These are phyloP conservation scores for Tyrannus savana DNA, from an alignment of 2,113 vertebrate genomes.

Conservation along the genomic window DNA sequence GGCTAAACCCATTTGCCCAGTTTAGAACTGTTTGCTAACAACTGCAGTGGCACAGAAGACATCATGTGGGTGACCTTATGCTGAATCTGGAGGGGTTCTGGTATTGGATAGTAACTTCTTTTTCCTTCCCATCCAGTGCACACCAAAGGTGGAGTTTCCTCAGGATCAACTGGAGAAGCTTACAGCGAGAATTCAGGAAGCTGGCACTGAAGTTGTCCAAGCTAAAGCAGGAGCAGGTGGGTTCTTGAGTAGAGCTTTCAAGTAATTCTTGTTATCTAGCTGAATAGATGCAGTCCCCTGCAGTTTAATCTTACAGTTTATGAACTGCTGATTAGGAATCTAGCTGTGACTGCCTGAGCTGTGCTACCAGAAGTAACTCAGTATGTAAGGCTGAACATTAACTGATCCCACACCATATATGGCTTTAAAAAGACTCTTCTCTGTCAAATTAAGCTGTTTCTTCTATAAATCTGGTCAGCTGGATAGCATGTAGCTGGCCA, in stretches of 20 bases:
- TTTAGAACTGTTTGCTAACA: not conserved
- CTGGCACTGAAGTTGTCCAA: conserved; percentile 96
- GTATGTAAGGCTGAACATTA: not conserved
- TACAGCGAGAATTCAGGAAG: conserved; percentile 91
- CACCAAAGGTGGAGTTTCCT: conserved; percentile 94
- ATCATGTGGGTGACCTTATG: fast-evolving
- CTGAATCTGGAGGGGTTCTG: not conserved
- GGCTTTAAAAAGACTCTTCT: not conserved
- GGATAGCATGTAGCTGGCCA: not conserved
- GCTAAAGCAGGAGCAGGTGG: conserved; percentile 94
- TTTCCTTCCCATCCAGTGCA: conserved; percentile 74
- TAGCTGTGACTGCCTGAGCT: not conserved
- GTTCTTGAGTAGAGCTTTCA: not conserved
- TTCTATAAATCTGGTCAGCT: not conserved
- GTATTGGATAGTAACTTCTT: not conserved
- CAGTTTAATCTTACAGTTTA: not conserved
- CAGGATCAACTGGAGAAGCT: conserved; percentile 86
- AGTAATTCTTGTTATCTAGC: not conserved
- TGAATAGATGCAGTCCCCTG: not conserved
- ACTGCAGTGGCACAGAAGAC: not conserved
- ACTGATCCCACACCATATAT: not conserved
- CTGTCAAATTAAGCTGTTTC: not conserved
- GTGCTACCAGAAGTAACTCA: not conserved
- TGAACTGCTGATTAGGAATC: not conserved
- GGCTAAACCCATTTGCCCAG: not conserved